Conservation (phyloP, 2,888 invertebrate genomes). For the Plutella xylostella region DNA sequence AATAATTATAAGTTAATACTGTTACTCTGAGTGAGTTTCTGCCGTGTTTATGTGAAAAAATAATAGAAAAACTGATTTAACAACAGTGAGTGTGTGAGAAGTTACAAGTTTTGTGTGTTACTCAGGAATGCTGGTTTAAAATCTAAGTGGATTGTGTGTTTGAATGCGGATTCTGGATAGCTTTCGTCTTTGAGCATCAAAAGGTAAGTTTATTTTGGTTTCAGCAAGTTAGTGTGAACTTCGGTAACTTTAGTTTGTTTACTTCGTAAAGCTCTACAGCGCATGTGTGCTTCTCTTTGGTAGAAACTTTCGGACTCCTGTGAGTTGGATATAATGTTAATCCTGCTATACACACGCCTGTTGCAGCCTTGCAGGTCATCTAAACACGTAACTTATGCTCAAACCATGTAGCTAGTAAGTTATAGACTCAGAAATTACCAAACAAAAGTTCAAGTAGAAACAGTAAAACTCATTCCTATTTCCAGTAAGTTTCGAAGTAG, state of each 20-base stretch:
- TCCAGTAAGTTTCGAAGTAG: no score
- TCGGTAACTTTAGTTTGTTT: constrained; percentile 56
- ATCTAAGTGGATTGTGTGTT: constrained; percentile 55
- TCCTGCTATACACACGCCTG: no score
- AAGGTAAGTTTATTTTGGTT: constrained; percentile 37
- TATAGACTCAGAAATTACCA: no score
- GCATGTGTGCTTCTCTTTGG: no score
- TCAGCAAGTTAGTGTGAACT: constrained; percentile 31
- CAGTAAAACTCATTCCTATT: no score
- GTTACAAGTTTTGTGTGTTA: constrained; percentile 55
- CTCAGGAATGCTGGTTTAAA: constrained; percentile 58
- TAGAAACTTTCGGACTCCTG: no score
- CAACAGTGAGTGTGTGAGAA: constrained; percentile 43
- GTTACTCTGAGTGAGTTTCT: constrained; percentile 30
- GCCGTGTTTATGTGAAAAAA: constrained; percentile 35
- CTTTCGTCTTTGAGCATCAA: constrained; percentile 26
- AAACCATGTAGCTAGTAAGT: no score
- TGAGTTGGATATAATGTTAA: no score
- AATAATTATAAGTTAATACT: constrained; percentile 26
- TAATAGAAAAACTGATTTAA: constrained; percentile 53
- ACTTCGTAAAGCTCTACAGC: constrained; percentile 42
- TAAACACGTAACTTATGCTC: no score
- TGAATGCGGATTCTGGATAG: constrained; percentile 35
- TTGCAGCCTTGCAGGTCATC: no score
- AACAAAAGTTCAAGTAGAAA: no score